Evolutionary conservation across 2,797 vertebrate species (phyloP), one percentile per base, ranked within the genome.

Genomic region (Hyperoplus lanceolatus): DNA sequence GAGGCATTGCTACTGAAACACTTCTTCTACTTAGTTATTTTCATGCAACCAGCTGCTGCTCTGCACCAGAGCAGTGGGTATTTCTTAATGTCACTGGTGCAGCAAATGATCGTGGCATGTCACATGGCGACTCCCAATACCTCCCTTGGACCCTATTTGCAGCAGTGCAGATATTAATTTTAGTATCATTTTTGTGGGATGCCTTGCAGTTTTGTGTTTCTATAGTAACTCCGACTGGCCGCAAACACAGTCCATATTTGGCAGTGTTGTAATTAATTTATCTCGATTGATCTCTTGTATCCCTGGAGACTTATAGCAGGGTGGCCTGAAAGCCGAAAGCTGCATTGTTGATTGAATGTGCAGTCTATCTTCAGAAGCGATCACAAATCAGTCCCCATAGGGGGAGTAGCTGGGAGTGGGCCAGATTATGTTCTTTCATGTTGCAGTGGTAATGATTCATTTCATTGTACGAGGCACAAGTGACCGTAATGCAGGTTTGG

Each of bases 241-340:
- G 21, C 73, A 68, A 73, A 73, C 79, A 75, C 66, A 88, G 87
- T 75, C 89, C 89, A 87, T 90, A 83, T 88, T 92, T 79, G 90
- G 84, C 80, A 63, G 83, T 50, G 53, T 89, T 63, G 80, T 92
- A 94, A 95, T 95, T 92, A 90, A 94, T 95, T 91, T 90, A 91
- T 93, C 90, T 90, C 60, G 90, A 93, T 93, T 94, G 94, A 94
- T 94, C 89, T 88, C 76, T 77, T 91, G 84, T 90, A 89, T 91
- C 89, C 90, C 90, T 89, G 81, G 80, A 91, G 88, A 85, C 65
- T 85, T 90, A 90, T 84, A 87, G 73, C 83, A 64, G 87, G 87
- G 80, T 81, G 88, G 89, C 82, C 90, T 90, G 87, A 89, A 88
- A 91, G 83, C 88, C 72, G 64, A 91, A 87, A 86, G 86, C 86